Evolutionary conservation across 2,888 invertebrate genomes (phyloP).

Genomic region (Stenotaenia linearis): DNA sequence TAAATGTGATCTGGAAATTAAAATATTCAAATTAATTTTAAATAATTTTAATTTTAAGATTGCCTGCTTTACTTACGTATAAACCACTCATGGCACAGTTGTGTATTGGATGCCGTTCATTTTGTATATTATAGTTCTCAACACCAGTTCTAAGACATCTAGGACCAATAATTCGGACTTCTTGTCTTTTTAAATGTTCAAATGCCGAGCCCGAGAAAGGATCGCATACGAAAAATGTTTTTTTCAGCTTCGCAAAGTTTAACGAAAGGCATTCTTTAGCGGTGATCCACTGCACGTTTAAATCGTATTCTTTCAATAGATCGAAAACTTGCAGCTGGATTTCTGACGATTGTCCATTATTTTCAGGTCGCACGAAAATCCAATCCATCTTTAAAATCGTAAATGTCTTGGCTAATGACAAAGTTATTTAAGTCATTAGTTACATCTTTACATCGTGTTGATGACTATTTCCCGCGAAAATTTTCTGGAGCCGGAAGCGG

Average conservation of each 20-base stretch:
- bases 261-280: constrained; percentile 57
- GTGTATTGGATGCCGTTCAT: constrained; percentile 70
- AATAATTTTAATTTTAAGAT: constrained; percentile 42
- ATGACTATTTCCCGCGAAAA: too few relatives aligned
- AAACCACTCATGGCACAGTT: constrained; percentile 66
- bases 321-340: constrained; percentile 39
- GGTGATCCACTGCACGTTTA: constrained; percentile 60
- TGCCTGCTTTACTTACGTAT: not conserved
- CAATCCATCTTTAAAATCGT: too few relatives aligned
- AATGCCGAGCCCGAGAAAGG: constrained; percentile 69
- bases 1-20: not conserved
- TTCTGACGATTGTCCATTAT: too few relatives aligned
- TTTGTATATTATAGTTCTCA: constrained; percentile 64
- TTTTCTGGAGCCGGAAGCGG: too few relatives aligned
- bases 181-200: constrained; percentile 53
- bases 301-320: constrained; percentile 52
- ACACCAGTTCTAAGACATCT: constrained; percentile 70
- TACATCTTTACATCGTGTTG: too few relatives aligned
- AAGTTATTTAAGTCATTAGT: too few relatives aligned
- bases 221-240: constrained; percentile 71
- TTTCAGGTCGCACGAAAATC: too few relatives aligned
- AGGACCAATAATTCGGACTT: constrained; percentile 72
- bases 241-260: constrained; percentile 53
- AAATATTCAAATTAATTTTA: constrained; percentile 43
- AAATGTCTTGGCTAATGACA: too few relatives aligned